Evolutionary conservation across 92 coral and sea anemone species (phyloP).

Genomic region (Phenganax marumi): DNA sequence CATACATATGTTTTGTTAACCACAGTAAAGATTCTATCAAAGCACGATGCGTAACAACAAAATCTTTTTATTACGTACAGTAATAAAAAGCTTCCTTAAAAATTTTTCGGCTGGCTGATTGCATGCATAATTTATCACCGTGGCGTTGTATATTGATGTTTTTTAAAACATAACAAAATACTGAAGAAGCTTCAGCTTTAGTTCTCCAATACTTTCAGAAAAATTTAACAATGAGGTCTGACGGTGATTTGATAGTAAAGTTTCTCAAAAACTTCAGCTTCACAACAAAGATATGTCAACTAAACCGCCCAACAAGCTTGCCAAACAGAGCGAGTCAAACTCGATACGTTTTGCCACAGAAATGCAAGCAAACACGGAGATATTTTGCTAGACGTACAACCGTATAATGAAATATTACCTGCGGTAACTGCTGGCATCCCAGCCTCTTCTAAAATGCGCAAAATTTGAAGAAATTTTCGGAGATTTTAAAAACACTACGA

Average conservation of each 20-base stretch:
- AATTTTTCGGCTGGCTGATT: constrained; percentile 34
- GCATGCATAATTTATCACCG: constrained; percentile 43
- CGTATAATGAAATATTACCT: constrained; percentile 66
- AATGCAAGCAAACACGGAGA: background rate
- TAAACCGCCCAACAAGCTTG: background rate
- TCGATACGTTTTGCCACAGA: constrained; percentile 4
- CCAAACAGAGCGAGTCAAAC: constrained; percentile 16
- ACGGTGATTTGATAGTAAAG: no score
- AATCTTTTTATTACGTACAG: background rate
- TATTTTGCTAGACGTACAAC: constrained; percentile 20
- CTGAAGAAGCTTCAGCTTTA: background rate
- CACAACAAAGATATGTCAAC: constrained; percentile 8
- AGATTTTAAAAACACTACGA: background rate
- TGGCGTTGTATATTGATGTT: background rate
- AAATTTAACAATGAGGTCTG: no score
- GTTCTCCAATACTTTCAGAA: no score
- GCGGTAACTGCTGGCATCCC: constrained; percentile 99
- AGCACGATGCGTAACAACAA: background rate
- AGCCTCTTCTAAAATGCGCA: constrained; percentile 49
- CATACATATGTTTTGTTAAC: background rate
- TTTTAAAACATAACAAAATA: constrained; percentile 10
- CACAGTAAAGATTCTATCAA: background rate
- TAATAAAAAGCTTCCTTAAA: background rate
- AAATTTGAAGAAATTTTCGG: background rate
- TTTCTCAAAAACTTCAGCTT: no score